Evolutionary conservation across 1,140 invertebrate species (phyloP), one percentile per base, ranked within the genome.

Genomic region (Drosophila persimilis): DNA sequence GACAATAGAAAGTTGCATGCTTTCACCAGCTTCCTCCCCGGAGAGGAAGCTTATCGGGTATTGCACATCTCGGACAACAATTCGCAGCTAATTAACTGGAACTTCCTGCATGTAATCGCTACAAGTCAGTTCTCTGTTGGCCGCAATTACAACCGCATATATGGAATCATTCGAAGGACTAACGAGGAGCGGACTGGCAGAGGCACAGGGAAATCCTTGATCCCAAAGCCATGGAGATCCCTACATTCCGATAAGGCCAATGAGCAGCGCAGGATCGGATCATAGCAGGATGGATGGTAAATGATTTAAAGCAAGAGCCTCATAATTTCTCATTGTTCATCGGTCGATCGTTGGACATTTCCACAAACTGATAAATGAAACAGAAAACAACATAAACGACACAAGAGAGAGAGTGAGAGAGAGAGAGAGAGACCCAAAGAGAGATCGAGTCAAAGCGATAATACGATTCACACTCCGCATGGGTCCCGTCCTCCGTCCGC

Each of bases 261-360:
- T 77, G 53, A 79, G 24, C 24, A 26, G 24, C 24, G 4, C 5
- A 26, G 24, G 24, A 26, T 26, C 24, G 24, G 5, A 26, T 26
- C 24, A 26, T 39, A 3, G 59, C 47, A 73, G 73, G 44, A 60
- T 52, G 9, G 31, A 52, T 73, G 54, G 62, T 83, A 86, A 88
- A 86, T 86, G 83, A 88, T 86, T 86, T 86, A 88, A 86, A 86
- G 55, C 35, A 75, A 86, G 24, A 86, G 83, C 66, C 78, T 86
- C 83, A 86, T 86, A 86, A 86, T 88, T 83, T 83, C 67, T 75
- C 84, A 86, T 86, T 86, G 83, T 86, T 83, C 81, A 48, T 50
- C 73, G 51, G 63, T 13, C 35, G 35, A 39, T 26, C 29, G 22
- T 63, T 13, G 46, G 69, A 67, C 73, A 73, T 77, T 81, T 81